phyloP scores from a whole-genome alignment of 2,888 invertebrate species.

The Athalia circularis region DNA sequence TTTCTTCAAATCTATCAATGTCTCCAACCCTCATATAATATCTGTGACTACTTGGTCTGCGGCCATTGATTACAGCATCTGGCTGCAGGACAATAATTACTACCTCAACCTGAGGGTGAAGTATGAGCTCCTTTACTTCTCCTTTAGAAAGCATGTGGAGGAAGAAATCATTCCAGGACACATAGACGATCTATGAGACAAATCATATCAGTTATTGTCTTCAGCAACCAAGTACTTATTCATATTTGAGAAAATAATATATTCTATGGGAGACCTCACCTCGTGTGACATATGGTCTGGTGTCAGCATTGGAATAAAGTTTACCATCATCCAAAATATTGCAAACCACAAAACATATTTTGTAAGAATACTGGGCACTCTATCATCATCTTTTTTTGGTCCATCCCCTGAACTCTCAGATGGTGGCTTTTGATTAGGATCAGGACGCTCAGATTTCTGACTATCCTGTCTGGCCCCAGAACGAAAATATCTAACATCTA shows the following conservation, averaged over 20 bases:
- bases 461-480: constrained; percentile 58
- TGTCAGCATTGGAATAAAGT: constrained; percentile 83
- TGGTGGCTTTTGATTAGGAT: constrained; percentile 9
- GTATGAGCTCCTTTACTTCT: constrained; percentile 92
- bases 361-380: constrained; percentile 82
- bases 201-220: constrained; percentile 29
- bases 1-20: constrained; percentile 91
- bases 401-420: constrained; percentile 68
- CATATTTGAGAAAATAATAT: background rate
- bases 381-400: constrained; percentile 68
- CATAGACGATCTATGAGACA: constrained; percentile 81
- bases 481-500: constrained; percentile 62
- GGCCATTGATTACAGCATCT: constrained; percentile 91
- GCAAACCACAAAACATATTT: constrained; percentile 89
- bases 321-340: constrained; percentile 84
- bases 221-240: background rate
- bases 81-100: constrained; percentile 90
- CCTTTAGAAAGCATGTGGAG: constrained; percentile 96
- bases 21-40: constrained; percentile 92
- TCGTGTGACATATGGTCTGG: constrained; percentile 85
- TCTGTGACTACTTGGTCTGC: constrained; percentile 80
- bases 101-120: constrained; percentile 89
- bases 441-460: constrained; percentile 51
- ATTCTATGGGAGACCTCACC: constrained; percentile 73
- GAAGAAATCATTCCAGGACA: constrained; percentile 98